These are phyloP conservation scores for Dipodomys ordii DNA, from an alignment of 2,113 vertebrate genomes.

Conservation along the genomic window DNA sequence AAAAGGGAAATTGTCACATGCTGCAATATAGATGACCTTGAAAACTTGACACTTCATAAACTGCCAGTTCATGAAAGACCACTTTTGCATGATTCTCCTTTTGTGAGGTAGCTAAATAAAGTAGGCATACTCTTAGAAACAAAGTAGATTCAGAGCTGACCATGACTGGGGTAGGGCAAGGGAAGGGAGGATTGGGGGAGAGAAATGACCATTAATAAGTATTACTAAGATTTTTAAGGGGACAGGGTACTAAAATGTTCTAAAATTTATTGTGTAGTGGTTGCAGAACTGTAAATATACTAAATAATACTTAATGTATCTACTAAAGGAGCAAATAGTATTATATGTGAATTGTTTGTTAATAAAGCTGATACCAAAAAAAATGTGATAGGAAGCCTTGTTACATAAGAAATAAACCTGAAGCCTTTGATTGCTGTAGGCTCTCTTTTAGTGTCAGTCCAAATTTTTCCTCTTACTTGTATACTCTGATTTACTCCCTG, in stretches of 20 bases:
- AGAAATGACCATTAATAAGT: neutral
- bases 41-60: neutral
- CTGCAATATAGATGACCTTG: neutral
- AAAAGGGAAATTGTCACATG: neutral
- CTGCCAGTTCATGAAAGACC: neutral
- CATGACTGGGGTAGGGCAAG: too few relatives aligned
- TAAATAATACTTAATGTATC: neutral
- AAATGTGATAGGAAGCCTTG: neutral
- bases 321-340: neutral
- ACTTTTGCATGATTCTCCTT: neutral
- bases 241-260: neutral
- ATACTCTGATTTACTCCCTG: neutral
- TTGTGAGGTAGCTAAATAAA: neutral
- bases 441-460: neutral
- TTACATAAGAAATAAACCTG: neutral
- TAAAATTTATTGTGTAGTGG: neutral
- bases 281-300: neutral
- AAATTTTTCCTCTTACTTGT: neutral
- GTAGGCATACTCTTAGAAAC: neutral
- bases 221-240: neutral
- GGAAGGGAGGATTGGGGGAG: neutral
- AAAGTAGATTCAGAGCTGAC: neutral
- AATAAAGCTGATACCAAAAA: neutral
- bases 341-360: neutral
- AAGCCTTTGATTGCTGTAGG: neutral